Evolutionary conservation across 1,140 invertebrate genomes (phyloP).

Genomic region (Bursaphelenchus mucronatus): DNA sequence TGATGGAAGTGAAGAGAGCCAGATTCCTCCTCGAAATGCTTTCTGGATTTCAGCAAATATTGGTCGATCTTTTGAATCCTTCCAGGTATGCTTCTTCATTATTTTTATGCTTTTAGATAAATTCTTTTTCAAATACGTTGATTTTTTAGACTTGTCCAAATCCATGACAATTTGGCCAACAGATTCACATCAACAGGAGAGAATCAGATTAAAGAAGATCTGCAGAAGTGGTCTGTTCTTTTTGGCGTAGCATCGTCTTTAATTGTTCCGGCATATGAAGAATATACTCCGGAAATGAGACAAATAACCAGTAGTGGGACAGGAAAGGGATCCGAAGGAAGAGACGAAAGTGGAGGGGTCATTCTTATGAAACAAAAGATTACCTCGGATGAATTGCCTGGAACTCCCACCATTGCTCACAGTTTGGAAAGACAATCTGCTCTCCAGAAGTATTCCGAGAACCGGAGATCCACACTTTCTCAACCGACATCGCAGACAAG

Average conservation of each 20-base stretch:
- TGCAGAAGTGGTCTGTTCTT: conserved; percentile 47
- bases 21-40: conserved; percentile 57
- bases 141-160: conserved; percentile 44
- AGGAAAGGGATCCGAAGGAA: conserved; percentile 4
- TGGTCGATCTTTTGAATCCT: conserved; percentile 42
- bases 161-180: conserved; percentile 42
- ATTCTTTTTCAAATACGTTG: not conserved
- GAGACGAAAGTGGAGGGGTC: conserved; percentile 29
- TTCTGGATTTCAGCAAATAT: conserved; percentile 43
- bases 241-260: conserved; percentile 47
- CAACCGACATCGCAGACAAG: too few species aligned
- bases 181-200: conserved; percentile 32
- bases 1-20: conserved; percentile 53
- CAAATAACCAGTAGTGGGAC: conserved; percentile 28
- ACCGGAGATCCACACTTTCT: too few species aligned
- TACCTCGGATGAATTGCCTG: conserved; percentile 39
- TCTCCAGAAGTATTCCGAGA: too few species aligned
- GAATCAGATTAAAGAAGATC: conserved; percentile 38
- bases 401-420: not conserved
- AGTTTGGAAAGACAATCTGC: not conserved
- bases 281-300: conserved; percentile 55
- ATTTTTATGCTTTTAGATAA: conserved; percentile 3
- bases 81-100: conserved; percentile 31
- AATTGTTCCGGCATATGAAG: conserved; percentile 52
- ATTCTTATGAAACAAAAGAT: conserved; percentile 46